These are phyloP conservation scores for Aix galericulata DNA, from an alignment of 2,113 vertebrate species.

Conservation along the genomic window DNA sequence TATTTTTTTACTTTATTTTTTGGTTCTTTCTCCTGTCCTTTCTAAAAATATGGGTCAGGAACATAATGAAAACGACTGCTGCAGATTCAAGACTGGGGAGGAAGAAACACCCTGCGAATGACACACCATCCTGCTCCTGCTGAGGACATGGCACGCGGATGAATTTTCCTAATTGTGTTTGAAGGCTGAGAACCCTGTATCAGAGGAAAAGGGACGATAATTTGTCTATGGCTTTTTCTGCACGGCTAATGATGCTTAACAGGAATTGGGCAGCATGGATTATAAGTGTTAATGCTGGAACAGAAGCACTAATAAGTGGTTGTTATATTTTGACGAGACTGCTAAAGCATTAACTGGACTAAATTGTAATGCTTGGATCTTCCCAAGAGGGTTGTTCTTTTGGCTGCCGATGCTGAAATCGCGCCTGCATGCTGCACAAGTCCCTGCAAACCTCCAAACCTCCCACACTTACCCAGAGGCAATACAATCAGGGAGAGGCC, in stretches of 20 bases:
- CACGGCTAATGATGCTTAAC: background rate
- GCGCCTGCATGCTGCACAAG: too few relatives aligned
- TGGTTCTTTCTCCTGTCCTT: background rate
- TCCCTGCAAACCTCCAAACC: background rate
- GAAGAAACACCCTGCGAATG: background rate
- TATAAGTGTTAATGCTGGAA: background rate
- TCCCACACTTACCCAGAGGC: slow-evolving; percentile 74
- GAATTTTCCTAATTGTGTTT: background rate
- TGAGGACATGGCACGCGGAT: background rate
- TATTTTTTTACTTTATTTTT: too few relatives aligned
- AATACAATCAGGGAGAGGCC: slow-evolving; percentile 81
- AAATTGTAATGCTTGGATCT: background rate
- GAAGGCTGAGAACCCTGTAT: background rate
- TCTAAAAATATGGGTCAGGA: background rate
- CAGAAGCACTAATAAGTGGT: background rate
- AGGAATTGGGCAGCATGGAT: background rate
- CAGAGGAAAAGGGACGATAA: background rate
- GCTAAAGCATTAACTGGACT: background rate
- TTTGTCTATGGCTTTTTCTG: background rate
- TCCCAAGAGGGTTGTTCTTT: background rate
- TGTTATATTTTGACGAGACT: background rate
- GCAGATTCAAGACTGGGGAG: background rate
- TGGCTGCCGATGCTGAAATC: background rate
- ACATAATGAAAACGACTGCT: background rate
- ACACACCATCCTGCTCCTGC: background rate